Evolutionary conservation across 2,888 invertebrate species (phyloP), one percentile per base, ranked within the genome.

Genomic region (Ormyrus labotus): DNA sequence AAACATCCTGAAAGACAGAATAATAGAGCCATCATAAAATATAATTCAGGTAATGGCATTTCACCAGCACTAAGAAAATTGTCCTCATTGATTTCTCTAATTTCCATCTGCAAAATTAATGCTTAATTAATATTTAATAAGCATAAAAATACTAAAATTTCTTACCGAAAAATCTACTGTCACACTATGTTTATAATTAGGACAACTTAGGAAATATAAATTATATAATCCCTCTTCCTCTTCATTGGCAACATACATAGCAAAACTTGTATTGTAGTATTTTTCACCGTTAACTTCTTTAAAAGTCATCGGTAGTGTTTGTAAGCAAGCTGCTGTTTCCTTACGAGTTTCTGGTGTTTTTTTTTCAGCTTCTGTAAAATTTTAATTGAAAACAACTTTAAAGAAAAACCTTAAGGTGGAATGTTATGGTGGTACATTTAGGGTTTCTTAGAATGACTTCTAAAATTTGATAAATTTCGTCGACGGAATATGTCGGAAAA

Each of bases 51-150:
- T 53, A 99, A 92, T 0, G 98, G 98, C 94, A 99, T 98, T 91
- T 99, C 98, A 0, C 99, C 99, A 0, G 98, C 99, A 2, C 98
- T 98, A 55, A 99, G 91, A 88, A 94, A 99, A 90, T 96, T 98
- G 55, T 94, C 94, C 71, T 93, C 93, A 88, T 98, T 97, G 86
- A 95, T 96, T 90, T 98, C 98, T 85, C 95, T 95, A 83, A 99
- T 96, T 89, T 96, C 94, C 83, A 98, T 93, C 97, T 97, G 78
- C 64, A 79, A 81, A 77, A 75, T 71, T 71, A 60, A 60, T 76
- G 57, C 8, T 58, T 57, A 68, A 57, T 79, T 64, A 6, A 67
- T 58, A 61, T 67, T 6, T 61, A 64, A 67, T 8, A 61, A 73
- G 10, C 55, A 48, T 51, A 45, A 47, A 9, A 50, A 34, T 53